These are phyloP conservation scores for Pseudomyrmex concolor DNA, from an alignment of 1,140 invertebrate genomes.

Conservation along the genomic window DNA sequence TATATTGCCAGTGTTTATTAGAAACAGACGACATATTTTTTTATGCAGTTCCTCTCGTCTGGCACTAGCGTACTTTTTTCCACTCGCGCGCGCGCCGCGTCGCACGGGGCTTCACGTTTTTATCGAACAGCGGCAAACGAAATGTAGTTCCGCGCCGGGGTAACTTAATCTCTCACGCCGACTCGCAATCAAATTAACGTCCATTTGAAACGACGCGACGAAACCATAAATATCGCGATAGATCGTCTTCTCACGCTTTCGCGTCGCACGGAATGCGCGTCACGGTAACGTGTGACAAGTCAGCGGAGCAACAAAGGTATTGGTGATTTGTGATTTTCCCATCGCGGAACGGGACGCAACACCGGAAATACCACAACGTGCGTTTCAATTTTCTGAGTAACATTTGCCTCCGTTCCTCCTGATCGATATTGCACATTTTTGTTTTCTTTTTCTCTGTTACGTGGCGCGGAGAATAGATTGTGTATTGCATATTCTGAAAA, in stretches of 20 bases:
- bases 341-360: conserved; percentile 12
- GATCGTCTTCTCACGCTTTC: conserved; percentile 18
- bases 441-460: background rate
- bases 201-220: background rate
- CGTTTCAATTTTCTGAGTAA: conserved; percentile 15
- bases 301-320: conserved; percentile 16
- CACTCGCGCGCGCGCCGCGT: background rate
- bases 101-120: background rate
- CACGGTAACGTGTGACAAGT: conserved; percentile 12
- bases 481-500: background rate
- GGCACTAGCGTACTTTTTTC: background rate
- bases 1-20: background rate
- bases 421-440: conserved; percentile 11
- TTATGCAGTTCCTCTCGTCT: too few relatives aligned
- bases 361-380: conserved; percentile 43
- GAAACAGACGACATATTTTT: background rate
- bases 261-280: conserved; percentile 2
- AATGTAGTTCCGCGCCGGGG: background rate
- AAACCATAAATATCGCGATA: conserved; percentile 21
- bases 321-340: conserved; percentile 32
- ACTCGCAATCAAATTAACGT: conserved; percentile 35
- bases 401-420: background rate
- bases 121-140: background rate
- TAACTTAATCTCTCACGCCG: conserved; percentile 7
- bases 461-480: too few relatives aligned